Conservation (phyloP, 2,888 invertebrate genomes). For the Omphaloscelis lunosa region DNA sequence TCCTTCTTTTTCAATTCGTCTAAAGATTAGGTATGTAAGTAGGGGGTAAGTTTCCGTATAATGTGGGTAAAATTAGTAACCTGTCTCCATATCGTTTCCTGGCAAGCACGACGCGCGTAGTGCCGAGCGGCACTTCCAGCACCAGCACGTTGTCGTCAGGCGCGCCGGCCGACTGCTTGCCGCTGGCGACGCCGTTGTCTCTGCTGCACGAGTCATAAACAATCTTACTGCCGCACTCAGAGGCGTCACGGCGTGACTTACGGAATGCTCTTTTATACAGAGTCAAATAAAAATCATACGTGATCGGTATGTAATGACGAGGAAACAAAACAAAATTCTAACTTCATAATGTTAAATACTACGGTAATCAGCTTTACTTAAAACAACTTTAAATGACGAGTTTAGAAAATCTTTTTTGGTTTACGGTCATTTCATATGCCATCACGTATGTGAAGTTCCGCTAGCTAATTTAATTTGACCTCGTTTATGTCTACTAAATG, state of each 20-base stretch:
- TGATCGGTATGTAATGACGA: background rate
- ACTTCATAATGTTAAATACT: background rate
- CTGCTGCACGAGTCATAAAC: constrained; percentile 31
- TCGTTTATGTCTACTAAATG: background rate
- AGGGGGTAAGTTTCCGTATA: background rate
- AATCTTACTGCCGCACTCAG: background rate
- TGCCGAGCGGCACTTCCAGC: constrained; percentile 93
- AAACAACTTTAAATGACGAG: background rate
- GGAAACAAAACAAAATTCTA: background rate
- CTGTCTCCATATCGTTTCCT: constrained; percentile 91
- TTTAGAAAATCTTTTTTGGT: too few species aligned
- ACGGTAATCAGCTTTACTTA: background rate
- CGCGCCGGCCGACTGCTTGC: constrained; percentile 57
- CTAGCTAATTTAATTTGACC: background rate
- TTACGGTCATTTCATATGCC: background rate
- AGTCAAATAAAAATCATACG: background rate
- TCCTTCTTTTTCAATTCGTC: background rate
- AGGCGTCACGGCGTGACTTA: background rate
- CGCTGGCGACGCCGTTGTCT: constrained; percentile 36
- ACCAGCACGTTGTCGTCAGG: constrained; percentile 94
- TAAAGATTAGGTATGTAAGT: background rate
- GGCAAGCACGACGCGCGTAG: constrained; percentile 93
- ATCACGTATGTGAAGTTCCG: too few species aligned
- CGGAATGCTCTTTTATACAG: background rate
- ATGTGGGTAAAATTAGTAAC: constrained; percentile 55